Conservation (phyloP, 2,113 vertebrate genomes). For the Macrotis lagotis region DNA sequence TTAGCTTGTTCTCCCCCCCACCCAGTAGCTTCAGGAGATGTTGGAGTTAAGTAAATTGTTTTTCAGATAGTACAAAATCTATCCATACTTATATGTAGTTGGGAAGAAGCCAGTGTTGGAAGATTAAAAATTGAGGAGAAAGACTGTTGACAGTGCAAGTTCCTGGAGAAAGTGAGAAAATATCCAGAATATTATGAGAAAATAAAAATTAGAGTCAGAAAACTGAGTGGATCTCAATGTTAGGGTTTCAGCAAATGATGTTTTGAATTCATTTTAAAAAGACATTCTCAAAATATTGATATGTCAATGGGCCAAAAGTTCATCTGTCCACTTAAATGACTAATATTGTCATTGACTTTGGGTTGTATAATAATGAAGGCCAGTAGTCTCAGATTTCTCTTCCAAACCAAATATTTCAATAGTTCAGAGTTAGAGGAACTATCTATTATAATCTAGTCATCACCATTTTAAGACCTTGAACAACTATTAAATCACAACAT, state of each 20-base stretch:
- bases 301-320: not conserved
- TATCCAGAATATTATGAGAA: not conserved
- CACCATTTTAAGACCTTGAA: slow-evolving; percentile 24
- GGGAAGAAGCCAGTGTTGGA: not conserved
- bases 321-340: not conserved
- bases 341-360: not conserved
- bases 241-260: not conserved
- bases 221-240: not conserved
- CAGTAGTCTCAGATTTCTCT: not conserved
- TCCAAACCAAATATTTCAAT: slow-evolving; percentile 24
- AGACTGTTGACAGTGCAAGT: not conserved
- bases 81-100: not conserved
- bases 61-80: not conserved
- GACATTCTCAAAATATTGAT: not conserved
- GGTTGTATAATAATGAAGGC: not conserved
- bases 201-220: not conserved
- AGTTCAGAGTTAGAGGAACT: slow-evolving; percentile 39
- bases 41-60: not conserved
- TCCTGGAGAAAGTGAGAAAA: not conserved
- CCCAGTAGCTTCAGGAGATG: not conserved
- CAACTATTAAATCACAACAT: not conserved
- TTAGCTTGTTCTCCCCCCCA: not conserved
- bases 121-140: not conserved
- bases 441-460: not conserved
- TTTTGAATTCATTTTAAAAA: not conserved